Percentiles rank a stretch among this genome's conserved stretches.
These are phyloP conservation scores for Zosterops lateralis DNA, from an alignment of 2,113 vertebrate species.

Conservation along the genomic window DNA sequence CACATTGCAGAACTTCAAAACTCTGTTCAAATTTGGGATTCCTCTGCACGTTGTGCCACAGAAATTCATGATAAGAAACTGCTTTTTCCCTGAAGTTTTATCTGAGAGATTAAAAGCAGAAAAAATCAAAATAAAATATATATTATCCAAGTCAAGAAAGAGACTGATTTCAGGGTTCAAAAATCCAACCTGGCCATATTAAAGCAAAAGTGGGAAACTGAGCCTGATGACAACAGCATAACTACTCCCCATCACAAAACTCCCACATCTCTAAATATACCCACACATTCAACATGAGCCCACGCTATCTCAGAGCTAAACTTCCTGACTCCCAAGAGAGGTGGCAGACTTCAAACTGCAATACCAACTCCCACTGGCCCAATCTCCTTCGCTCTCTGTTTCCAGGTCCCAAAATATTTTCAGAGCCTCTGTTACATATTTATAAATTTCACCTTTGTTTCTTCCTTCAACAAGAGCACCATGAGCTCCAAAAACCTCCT, in stretches of 20 bases:
- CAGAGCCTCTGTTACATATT: neutral
- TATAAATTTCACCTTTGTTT: neutral
- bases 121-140: neutral
- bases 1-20: neutral
- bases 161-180: neutral
- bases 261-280: neutral
- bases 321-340: neutral
- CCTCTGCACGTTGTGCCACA: neutral
- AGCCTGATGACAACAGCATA: neutral
- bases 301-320: neutral
- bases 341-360: neutral
- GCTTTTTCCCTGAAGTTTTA: neutral
- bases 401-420: neutral
- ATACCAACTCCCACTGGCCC: neutral
- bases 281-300: neutral
- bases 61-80: neutral
- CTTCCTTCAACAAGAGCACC: neutral
- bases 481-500: neutral
- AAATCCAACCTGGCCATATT: neutral
- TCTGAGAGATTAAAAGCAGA: neutral
- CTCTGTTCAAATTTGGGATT: neutral
- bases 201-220: neutral
- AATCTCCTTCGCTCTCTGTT: neutral
- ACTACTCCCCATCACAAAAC: neutral
- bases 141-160: neutral